A percentile compares a stretch with the other conserved stretches of the same genome.
These are phyloP conservation scores for Metacarcinus magister DNA, from an alignment of 2,888 invertebrate genomes.

Conservation along the genomic window DNA sequence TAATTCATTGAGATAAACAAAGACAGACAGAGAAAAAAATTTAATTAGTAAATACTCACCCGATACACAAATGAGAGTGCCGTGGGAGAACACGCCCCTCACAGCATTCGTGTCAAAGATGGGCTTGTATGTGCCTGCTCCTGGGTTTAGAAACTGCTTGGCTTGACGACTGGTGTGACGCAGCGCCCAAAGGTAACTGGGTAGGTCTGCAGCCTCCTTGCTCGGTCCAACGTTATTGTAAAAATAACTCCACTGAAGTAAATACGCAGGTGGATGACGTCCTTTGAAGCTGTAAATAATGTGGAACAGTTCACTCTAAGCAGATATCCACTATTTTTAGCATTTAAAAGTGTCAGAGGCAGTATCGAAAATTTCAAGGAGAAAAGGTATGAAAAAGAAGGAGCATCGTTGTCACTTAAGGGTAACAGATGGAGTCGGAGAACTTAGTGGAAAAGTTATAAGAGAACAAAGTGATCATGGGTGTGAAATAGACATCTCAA, in stretches of 20 bases:
- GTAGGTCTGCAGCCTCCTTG: constrained; percentile 42
- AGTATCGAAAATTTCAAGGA: too few species aligned
- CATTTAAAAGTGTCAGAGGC: neutral
- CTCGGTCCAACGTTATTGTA: constrained; percentile 42
- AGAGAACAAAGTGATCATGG: neutral
- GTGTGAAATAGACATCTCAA: neutral
- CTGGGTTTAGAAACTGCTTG: neutral
- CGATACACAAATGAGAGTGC: neutral
- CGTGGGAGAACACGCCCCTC: constrained; percentile 61
- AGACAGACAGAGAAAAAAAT: too few species aligned
- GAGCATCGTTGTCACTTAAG: too few species aligned
- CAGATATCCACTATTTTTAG: neutral
- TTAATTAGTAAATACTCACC: constrained; percentile 7
- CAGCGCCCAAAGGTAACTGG: constrained; percentile 66
- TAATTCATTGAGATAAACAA: too few species aligned
- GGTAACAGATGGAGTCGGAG: too few species aligned
- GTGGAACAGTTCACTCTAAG: neutral
- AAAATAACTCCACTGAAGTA: neutral
- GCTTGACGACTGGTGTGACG: constrained; percentile 52
- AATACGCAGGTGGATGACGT: neutral
- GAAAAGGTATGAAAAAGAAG: too few species aligned
- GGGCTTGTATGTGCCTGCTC: constrained; percentile 46
- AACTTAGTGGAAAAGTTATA: neutral
- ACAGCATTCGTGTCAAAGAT: constrained; percentile 69
- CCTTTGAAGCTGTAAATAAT: neutral